Base-by-base conservation (phyloP, 2,113 vertebrate genomes). In the Laterallus jamaicensis region DNA sequence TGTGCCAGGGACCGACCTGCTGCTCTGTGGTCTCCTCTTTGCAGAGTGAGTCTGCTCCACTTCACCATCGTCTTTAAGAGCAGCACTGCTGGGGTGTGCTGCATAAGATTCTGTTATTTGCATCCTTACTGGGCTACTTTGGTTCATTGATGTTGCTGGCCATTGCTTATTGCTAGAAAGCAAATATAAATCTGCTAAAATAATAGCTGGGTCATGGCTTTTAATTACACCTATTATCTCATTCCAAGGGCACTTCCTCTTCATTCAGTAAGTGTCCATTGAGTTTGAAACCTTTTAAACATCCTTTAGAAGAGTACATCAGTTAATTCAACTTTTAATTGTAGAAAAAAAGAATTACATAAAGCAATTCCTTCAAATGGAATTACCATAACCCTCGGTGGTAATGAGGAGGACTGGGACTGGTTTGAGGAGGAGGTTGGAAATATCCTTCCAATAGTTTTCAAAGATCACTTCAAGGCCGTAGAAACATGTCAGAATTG, bases 341-440 rank as follows among this genome's bases (percentile, higher is more conserved):
- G 25, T 3, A 7, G 7, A 35, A 55, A 9, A 68, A 62, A n/a
- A 10, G 0, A 68, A 49, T 82, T 20, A 0, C 15, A 21, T 4
- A 21, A 50, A 79, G 15, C 1, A 6, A 35, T 64, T 68, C 58
- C 69, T 93, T 59, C 39, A 2, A 64, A 11, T 9, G 35, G 52
- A 66, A 37, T 71, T 73, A 10, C 9, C 1, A 26, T 21, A 35
- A 40, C 40, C 26, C 22, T 12, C 8, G 5, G 13, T 10, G 37
- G 22, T 31, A 25, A 9, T 1, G 14, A 58, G 10, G 44, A 17
- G 17, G 44, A 47, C 17, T 58, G 44, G 67, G 11, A 55, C 3
- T 12, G 15, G 11, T 24, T 3, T 20, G 40, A 79, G 68, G 44
- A 92, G 64, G 39, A 88, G 54, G 31, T 4, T 80, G 59, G 64